Evolutionary conservation across 2,797 vertebrate genomes (phyloP), one percentile per base, ranked within the genome.

Genomic region (Muscicapa striata): DNA sequence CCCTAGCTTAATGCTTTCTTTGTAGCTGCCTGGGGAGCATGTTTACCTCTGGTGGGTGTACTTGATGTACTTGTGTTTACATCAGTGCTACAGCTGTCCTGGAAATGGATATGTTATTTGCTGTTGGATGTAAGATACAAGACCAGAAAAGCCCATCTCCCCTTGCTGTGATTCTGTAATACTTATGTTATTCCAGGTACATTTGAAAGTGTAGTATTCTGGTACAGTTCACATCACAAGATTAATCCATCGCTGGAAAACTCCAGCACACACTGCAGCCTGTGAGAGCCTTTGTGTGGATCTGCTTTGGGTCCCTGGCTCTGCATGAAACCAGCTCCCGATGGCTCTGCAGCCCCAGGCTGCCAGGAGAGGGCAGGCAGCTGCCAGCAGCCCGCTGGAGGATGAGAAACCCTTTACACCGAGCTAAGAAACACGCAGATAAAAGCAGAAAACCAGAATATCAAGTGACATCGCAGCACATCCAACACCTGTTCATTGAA

Each of bases 361-460:
- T 74, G 64, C 92, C 92, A 70, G 95, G 77, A 96, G 93, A 92
- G 94, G 92, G 87, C 82, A 89, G 91, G 81, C 91, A 84, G 79
- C 46, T 66, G 76, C 81, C 84, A 49, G 77, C 52, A 80, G 62
- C 58, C 32, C 0, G 7, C 43, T 13, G 55, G 27, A 43, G 54
- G 69, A 76, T 3, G 57, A 58, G 49, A 74, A 93, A 57, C 40
- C 48, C 27, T 43, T n/a, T 69, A 13, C n/a, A 26, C 3, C 0
- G 11, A 10, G 32, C 34, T 18, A 26, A 34, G 67, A 79, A 84
- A 90, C 27, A 15, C 34, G 36, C 76, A 20, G 73, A 61, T 46
- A 52, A 61, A n/a, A 43, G 3, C 3, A 64, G 81, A 34, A 78
- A 66, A 54, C 24, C 38, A 15, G 30, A 38, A 5, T 21, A 76